These are phyloP conservation scores for Nebria salina DNA, from an alignment of 2,888 invertebrate genomes.

Conservation along the genomic window DNA sequence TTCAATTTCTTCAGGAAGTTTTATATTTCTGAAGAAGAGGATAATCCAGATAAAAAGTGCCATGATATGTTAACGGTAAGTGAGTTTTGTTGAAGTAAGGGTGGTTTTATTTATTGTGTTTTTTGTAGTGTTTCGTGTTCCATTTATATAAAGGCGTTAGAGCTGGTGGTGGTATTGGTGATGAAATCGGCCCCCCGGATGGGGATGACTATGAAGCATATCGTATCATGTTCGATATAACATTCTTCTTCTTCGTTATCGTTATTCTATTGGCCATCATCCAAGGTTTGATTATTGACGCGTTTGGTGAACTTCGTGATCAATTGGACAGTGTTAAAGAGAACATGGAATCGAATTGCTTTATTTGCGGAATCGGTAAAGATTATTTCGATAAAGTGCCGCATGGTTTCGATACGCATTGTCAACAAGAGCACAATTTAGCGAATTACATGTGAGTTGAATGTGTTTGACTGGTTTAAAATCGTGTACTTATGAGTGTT, in stretches of 20 bases:
- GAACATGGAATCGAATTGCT: slow-evolving; percentile 99
- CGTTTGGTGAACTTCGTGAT: slow-evolving; percentile 99
- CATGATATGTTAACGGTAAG: slow-evolving; percentile 97
- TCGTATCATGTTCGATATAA: slow-evolving; percentile 98
- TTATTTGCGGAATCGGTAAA: slow-evolving; percentile 98
- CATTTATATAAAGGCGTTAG: slow-evolving; percentile 99
- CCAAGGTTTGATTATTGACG: slow-evolving; percentile 99
- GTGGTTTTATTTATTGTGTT: slow-evolving; percentile 51
- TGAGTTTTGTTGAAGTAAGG: slow-evolving; percentile 21
- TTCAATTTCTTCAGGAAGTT: slow-evolving; percentile 99
- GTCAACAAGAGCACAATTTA: slow-evolving; percentile 97
- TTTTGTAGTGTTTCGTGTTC: slow-evolving; percentile 94
- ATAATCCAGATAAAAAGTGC: slow-evolving; percentile 95
- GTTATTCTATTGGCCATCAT: slow-evolving; percentile 98
- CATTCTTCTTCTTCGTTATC: slow-evolving; percentile 99
- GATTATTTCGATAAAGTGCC: slow-evolving; percentile 99
- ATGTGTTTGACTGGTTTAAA: background rate
- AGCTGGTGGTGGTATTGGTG: slow-evolving; percentile 99
- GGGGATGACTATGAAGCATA: slow-evolving; percentile 97
- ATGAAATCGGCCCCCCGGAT: slow-evolving; percentile 97
- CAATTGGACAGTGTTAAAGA: slow-evolving; percentile 99
- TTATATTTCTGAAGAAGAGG: slow-evolving; percentile 97
- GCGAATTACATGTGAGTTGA: slow-evolving; percentile 96
- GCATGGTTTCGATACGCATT: slow-evolving; percentile 99
- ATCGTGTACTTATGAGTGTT: too few relatives aligned